Evolutionary conservation across 2,888 invertebrate species (phyloP), one percentile per base, ranked within the genome.

Genomic region (Amiota minor): DNA sequence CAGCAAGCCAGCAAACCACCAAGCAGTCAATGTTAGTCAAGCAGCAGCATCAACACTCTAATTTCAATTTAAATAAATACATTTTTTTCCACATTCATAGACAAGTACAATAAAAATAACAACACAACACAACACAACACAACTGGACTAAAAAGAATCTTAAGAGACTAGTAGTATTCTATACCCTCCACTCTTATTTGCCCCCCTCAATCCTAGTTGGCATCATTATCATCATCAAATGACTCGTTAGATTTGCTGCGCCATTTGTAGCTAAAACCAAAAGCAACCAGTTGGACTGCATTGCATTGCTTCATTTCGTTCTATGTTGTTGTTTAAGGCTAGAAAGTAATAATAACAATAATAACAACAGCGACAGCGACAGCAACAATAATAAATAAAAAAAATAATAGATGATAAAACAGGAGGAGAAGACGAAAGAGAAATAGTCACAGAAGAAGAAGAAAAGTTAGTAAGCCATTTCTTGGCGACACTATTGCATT

Each of bases 61-160:
- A 80, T 75, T 81, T 75, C 84, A 80, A 83, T 85, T 83, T 83
- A 84, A 83, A 84, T 84, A 85, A 85, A 83, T 82, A 83, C 81
- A 68, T 68, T 68, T 50, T 50, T 68, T 68, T 46, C 20, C 67
- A 68, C 67, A 68, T 68, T 53, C 50, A 68, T 68, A 20, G 50
- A 68, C 11, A 20, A 20, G n/a, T 53, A 20, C 59, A 20, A 59
- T 20, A 11, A 20, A 2, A n/a, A 59, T 4, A 59, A 59, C 10
- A 59, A 59, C 20, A 35, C 35, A 35, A 35, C 35, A 6, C 23
- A 23, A 50, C 50, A 4, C 6, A n/a, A n/a, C 14, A 12, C 53
- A 53, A 53, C 62, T 62, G 85, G 81, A 83, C 20, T 23, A 53
- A 68, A 68, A 49, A 53, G 9, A 35, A 35, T 35, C 35, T 35